Evolutionary conservation across 2,797 vertebrate genomes (phyloP), one percentile per base, ranked within the genome.

Genomic region (Sciurus vulgaris): DNA sequence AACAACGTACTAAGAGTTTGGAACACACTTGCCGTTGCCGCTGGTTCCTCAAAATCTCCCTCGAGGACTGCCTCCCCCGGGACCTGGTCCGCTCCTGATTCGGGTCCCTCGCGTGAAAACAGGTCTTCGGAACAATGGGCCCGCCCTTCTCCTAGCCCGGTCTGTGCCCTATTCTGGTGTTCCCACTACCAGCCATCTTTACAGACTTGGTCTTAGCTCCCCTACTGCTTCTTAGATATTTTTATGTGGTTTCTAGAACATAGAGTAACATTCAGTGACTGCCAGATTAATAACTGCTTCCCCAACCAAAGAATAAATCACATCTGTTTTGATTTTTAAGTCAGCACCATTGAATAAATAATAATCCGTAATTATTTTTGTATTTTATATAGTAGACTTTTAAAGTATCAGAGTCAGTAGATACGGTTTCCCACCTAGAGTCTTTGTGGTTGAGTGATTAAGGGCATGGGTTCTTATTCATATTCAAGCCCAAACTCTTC

Each of bases 51-150:
- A 18, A 9, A 3, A 13, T 17, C 30, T 13, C 3, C 26, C 2
- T 0, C 2, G 5, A 20, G 7, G 1, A 1, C 3, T 7, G 0
- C 22, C 1, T 22, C 7, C 12, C 17, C n/a, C 9, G 1, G 24
- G 5, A 7, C 7, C 18, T 2, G 35, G 89, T 96, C 77, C 77
- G 26, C 2, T 59, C 11, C 35, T 0, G 17, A 77, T 17, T 47
- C 26, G 2, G 0, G 63, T 47, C 92, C 91, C 92, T 20, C 72
- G 30, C 28, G 2, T 1, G 88, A 81, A 86, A 92, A 47, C 67
- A 3, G 2, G 24, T 22, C 49, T 93, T 77, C 35, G 0, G 41
- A 9, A 59, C 67, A 35, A 70, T 3, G 10, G 74, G 74, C 10
- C 95, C 93, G 69, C 5, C 1, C 5, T 33, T 2, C 63, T 87